Conservation (phyloP, 2,113 vertebrate species). For the Sinocyclocheilus anophthalmus region DNA sequence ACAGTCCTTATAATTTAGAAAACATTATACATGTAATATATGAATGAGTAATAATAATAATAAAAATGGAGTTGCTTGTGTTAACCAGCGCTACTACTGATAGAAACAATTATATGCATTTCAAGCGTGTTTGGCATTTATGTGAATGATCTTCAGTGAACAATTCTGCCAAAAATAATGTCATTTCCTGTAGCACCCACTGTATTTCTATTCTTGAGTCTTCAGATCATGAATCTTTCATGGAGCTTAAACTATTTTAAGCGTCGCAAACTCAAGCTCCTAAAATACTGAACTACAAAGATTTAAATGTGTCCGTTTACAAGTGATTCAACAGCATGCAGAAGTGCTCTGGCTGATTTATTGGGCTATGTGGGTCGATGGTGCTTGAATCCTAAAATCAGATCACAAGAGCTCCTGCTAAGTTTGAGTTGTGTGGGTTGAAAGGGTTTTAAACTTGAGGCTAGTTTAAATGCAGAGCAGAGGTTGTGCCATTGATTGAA, state of each 20-base stretch:
- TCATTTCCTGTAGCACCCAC: background rate
- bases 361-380: constrained; percentile 4
- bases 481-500: constrained; percentile 29
- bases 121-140: no score
- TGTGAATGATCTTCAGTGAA: no score
- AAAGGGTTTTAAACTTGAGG: constrained; percentile 18
- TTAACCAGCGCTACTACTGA: no score
- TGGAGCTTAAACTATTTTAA: background rate
- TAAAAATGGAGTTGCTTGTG: no score
- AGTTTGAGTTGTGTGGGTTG: constrained; percentile 28
- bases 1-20: no score
- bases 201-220: background rate
- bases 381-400: background rate
- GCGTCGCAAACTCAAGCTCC: background rate
- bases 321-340: constrained; percentile 1
- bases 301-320: background rate
- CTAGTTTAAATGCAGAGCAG: constrained; percentile 26
- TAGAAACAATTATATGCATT: no score
- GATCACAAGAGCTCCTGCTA: constrained; percentile 27
- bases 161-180: no score
- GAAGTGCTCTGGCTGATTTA: background rate
- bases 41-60: no score
- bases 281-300: background rate
- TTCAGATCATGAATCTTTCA: constrained; percentile 17
- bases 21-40: no score